These are phyloP conservation scores for Macroteleia sp. DNA, from an alignment of 2,888 invertebrate species.

Conservation along the genomic window DNA sequence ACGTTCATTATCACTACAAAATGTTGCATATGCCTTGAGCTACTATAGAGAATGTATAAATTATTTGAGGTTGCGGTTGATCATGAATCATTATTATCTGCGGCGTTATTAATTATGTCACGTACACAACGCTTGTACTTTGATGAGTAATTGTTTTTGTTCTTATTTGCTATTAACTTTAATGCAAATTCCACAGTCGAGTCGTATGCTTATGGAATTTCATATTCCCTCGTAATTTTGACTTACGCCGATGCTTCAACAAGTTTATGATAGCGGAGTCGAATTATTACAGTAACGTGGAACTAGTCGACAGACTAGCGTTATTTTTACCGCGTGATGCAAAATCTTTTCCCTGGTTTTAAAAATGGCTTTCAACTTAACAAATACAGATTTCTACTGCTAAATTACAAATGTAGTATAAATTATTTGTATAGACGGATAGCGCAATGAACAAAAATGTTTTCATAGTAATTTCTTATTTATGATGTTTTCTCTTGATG, in stretches of 20 bases:
- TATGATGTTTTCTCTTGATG: too few relatives aligned
- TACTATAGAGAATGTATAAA: too few relatives aligned
- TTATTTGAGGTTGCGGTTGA: neutral
- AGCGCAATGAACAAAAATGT: too few relatives aligned
- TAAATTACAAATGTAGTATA: too few relatives aligned
- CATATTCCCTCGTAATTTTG: conserved; percentile 26
- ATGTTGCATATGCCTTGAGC: too few relatives aligned
- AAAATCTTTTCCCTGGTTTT: neutral
- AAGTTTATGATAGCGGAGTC: neutral
- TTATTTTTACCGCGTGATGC: neutral
- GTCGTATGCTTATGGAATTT: conserved; percentile 14
- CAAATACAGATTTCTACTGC: too few relatives aligned
- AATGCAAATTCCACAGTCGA: conserved; percentile 18
- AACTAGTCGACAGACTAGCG: neutral
- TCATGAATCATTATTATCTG: conserved; percentile 12
- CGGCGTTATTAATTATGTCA: conserved; percentile 17
- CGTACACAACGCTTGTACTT: neutral
- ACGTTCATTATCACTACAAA: too few relatives aligned
- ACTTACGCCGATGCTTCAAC: conserved; percentile 19
- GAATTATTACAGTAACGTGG: conserved; percentile 4
- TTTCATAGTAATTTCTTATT: too few relatives aligned
- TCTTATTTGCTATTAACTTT: conserved; percentile 22
- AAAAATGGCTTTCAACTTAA: conserved; percentile 22
- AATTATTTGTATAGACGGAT: too few relatives aligned
- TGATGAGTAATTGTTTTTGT: conserved; percentile 19